A percentile compares a stretch with the other conserved stretches of the same genome.
These are phyloP conservation scores for Lordiphosa clarofinis DNA, from an alignment of 1,140 invertebrate species.

Conservation along the genomic window DNA sequence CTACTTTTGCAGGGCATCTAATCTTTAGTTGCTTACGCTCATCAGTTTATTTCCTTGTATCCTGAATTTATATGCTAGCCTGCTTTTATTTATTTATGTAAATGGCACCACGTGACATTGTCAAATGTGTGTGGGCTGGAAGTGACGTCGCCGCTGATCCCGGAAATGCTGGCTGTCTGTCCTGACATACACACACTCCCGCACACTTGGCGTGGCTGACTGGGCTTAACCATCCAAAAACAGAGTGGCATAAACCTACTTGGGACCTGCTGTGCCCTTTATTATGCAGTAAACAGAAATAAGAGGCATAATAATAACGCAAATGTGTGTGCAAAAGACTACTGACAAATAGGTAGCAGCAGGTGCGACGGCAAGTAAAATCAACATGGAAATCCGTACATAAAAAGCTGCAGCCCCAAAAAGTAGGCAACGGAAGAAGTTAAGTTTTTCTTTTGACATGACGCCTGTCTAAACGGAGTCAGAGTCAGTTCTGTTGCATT, in stretches of 20 bases:
- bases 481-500: slow-evolving; percentile 7
- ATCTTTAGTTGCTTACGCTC: not conserved
- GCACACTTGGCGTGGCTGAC: slow-evolving; percentile 4
- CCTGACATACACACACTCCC: slow-evolving; percentile 11
- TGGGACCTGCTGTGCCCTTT: slow-evolving; percentile 12
- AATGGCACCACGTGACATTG: slow-evolving; percentile 69
- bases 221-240: slow-evolving; percentile 9
- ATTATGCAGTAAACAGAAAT: slow-evolving; percentile 11
- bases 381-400: slow-evolving; percentile 9
- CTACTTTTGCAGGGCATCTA: not conserved
- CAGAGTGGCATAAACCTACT: slow-evolving; percentile 9
- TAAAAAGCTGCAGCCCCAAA: slow-evolving; percentile 3
- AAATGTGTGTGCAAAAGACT: slow-evolving; percentile 13
- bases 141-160: slow-evolving; percentile 29
- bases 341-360: slow-evolving; percentile 11
- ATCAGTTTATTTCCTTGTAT: slow-evolving; percentile 24
- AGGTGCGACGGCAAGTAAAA: slow-evolving; percentile 2
- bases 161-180: slow-evolving; percentile 33
- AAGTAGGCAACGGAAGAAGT: slow-evolving; percentile 13
- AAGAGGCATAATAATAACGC: slow-evolving; percentile 9
- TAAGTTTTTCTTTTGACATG: slow-evolving; percentile 4
- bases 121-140: slow-evolving; percentile 40
- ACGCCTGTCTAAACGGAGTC: slow-evolving; percentile 4
- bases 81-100: slow-evolving; percentile 52
- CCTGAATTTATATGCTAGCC: slow-evolving; percentile 54